Evolutionary conservation across 2,113 vertebrate species (phyloP).

Genomic region (Eclectus roratus): DNA sequence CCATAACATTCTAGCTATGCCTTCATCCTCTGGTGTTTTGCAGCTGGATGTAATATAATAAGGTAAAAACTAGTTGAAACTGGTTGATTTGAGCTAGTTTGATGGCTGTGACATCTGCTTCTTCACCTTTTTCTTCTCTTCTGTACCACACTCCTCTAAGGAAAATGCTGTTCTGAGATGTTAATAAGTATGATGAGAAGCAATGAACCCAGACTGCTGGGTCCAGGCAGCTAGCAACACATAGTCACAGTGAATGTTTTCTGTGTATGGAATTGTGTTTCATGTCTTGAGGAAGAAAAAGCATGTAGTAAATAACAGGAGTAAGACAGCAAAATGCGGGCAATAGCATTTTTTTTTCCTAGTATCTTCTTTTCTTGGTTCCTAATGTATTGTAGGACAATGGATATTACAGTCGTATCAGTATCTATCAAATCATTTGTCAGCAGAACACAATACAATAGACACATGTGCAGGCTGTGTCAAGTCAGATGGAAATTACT

Average conservation of each 20-base stretch:
- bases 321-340: background rate
- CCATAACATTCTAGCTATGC: background rate
- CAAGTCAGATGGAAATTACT: background rate
- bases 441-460: background rate
- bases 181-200: background rate
- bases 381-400: background rate
- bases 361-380: background rate
- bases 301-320: background rate
- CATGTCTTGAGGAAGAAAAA: background rate
- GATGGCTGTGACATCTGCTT: background rate
- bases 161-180: background rate
- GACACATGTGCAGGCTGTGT: background rate
- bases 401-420: background rate
- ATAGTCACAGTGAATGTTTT: background rate
- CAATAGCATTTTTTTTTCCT: background rate
- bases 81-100: background rate
- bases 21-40: background rate
- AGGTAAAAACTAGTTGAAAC: background rate
- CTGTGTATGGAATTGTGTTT: background rate
- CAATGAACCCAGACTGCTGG: rapidly evolving
- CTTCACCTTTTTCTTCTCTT: background rate
- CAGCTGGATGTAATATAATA: background rate
- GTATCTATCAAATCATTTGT: background rate
- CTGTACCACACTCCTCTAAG: background rate
- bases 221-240: background rate